Evolutionary conservation across 2,888 invertebrate genomes (phyloP), one percentile per base, ranked within the genome.

Genomic region (Drosophila suboccidentalis): DNA sequence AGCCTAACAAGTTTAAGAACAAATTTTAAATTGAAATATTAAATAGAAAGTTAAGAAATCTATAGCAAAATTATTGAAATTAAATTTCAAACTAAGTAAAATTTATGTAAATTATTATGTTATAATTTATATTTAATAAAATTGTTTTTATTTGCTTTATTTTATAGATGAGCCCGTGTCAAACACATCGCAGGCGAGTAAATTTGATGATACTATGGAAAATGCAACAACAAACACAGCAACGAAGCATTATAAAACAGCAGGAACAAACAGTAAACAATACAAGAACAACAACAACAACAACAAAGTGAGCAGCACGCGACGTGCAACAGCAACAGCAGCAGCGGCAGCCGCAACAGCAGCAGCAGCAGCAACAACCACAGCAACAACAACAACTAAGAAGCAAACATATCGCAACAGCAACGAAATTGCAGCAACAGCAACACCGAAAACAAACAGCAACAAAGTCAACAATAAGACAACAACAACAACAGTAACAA

Each of bases 101-200:
- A 22, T 22, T 22, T 29, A 29, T 8, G 8, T 13, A 36, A 36
- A 13, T 13, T 4, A 13, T 2, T 5, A 5, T 36, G n/a, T 36
- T 36, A 13, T 5, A 36, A 22, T 44, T 22, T 38, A 15, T 11
- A 15, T 29, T n/a, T 5, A 15, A n/a, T 9, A 15, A 22, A 26
- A 15, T 39, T 2, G 11, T 34, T 17, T 36, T 50, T 46, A 5
- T 46, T 17, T 46, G 1, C 55, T 19, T 8, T 51, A 53, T 13
- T 77, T 77, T 57, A 13, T 69, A 92, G 92, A 92, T 92, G 92
- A 91, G 89, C 87, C 91, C 76, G 89, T 90, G 66, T 91, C 89
- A 39, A 74, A 78, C 61, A 89, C 90, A 80, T 77, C 78, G 78
- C 80, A 79, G 73, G 69, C 67, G 67, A 79, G 57, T 63, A 70